phyloP scores from a whole-genome alignment of 2,888 invertebrate genomes.

The Subacronicta megacephala region DNA sequence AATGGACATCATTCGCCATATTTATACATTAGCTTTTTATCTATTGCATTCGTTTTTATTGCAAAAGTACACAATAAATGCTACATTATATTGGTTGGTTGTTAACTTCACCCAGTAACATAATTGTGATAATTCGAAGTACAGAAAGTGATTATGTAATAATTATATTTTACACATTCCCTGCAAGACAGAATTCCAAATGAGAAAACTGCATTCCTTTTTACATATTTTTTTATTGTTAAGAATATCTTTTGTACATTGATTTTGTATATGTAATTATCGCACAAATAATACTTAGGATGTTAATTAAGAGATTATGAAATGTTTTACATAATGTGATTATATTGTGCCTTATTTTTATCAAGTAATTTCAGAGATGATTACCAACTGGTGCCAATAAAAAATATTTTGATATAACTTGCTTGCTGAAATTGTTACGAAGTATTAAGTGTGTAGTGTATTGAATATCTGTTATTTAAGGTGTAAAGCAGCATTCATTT shows the following conservation, averaged over 20 bases:
- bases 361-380: constrained; percentile 58
- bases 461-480: constrained; percentile 29
- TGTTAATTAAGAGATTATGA: constrained; percentile 64
- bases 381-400: constrained; percentile 84
- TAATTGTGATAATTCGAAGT: not conserved
- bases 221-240: constrained; percentile 53
- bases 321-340: constrained; percentile 70
- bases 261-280: constrained; percentile 49
- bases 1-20: too few species aligned
- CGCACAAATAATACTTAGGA: constrained; percentile 60
- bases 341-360: constrained; percentile 80
- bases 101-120: not conserved
- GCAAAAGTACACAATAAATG: too few species aligned
- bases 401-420: constrained; percentile 44
- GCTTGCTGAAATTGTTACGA: constrained; percentile 30
- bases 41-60: too few species aligned
- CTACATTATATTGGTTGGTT: not conserved
- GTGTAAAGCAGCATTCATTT: constrained; percentile 26
- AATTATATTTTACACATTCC: constrained; percentile 20
- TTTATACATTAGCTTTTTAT: too few species aligned
- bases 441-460: constrained; percentile 24
- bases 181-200: constrained; percentile 38
- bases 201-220: constrained; percentile 74
- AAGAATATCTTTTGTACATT: constrained; percentile 52
- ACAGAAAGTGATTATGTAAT: too few species aligned